Conservation (phyloP, 2,888 invertebrate species). For the Lycia hirtaria region DNA sequence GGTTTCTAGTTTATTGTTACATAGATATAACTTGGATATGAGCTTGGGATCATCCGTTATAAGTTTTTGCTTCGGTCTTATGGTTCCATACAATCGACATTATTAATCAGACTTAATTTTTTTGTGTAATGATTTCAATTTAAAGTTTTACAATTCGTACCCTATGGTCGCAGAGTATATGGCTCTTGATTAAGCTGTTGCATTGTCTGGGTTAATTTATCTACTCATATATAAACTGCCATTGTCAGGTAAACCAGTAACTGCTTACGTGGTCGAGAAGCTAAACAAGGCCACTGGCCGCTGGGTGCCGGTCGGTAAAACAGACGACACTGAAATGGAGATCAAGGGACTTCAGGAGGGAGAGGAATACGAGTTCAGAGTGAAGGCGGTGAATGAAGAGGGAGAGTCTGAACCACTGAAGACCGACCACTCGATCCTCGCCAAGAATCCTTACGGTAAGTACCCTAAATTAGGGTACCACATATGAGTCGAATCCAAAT, state of each 20-base stretch:
- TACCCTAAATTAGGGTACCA: slow-evolving; percentile 23
- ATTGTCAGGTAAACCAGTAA: slow-evolving; percentile 89
- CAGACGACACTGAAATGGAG: slow-evolving; percentile 94
- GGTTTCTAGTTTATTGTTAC: no score
- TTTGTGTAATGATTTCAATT: no score
- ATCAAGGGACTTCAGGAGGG: slow-evolving; percentile 93
- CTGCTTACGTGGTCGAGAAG: slow-evolving; percentile 97
- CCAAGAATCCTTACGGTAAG: slow-evolving; percentile 98
- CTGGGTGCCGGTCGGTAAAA: slow-evolving; percentile 97
- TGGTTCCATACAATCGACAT: no score
- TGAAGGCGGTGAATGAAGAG: slow-evolving; percentile 97
- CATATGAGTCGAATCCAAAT: no score
- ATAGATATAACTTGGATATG: no score
- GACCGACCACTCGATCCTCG: slow-evolving; percentile 94
- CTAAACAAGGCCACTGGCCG: slow-evolving; percentile 95
- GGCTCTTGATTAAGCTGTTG: no score
- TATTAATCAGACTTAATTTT: no score
- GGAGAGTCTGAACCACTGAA: slow-evolving; percentile 97
- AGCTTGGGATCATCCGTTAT: no score
- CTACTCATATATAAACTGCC: not conserved
- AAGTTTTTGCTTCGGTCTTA: no score
- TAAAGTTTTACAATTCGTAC: no score
- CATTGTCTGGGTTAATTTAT: no score
- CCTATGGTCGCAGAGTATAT: no score
- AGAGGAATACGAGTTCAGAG: slow-evolving; percentile 96